These are phyloP conservation scores for Acyrthosiphon pisum DNA, from an alignment of 1,140 invertebrate species.

Conservation along the genomic window DNA sequence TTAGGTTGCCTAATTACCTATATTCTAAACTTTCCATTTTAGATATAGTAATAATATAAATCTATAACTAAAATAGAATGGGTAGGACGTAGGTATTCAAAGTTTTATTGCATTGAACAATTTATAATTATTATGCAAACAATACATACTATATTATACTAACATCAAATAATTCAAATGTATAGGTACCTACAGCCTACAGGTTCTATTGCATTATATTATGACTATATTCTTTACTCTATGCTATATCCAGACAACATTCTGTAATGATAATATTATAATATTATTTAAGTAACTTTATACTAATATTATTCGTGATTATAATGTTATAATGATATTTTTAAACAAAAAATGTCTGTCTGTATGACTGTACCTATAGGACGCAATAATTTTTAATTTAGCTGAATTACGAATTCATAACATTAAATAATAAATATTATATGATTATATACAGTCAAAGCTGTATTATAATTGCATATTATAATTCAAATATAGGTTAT, in stretches of 20 bases:
- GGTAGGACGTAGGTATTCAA: no score
- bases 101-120: background rate
- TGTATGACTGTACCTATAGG: no score
- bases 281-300: no score
- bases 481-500: background rate
- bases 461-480: background rate
- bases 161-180: background rate
- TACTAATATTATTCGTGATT: no score
- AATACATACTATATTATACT: no score
- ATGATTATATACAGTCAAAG: background rate
- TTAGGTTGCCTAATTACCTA: background rate
- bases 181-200: background rate
- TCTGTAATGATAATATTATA: no score
- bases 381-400: background rate
- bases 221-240: no score
- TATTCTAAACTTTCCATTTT: background rate
- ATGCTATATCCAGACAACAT: no score
- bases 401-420: no score
- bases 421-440: background rate
- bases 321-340: no score
- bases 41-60: background rate
- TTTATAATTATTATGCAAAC: background rate
- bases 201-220: background rate
- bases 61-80: background rate
- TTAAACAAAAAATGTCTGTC: no score